phyloP scores from a whole-genome alignment of 2,888 invertebrate species.

The Chalcis sispes region DNA sequence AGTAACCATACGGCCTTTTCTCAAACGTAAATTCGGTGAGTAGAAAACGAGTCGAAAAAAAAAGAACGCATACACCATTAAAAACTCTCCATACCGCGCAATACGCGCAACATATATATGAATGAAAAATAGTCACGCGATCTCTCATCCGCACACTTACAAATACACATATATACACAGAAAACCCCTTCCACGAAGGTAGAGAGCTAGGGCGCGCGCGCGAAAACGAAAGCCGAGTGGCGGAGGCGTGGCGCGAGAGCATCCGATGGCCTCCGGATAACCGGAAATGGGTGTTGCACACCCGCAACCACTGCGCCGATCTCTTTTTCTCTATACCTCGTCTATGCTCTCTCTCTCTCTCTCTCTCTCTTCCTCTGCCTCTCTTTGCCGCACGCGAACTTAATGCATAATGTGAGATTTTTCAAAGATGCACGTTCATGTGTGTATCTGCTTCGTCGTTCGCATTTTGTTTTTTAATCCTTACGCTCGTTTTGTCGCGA shows the following conservation, averaged over 20 bases:
- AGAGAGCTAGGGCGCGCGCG: conserved; percentile 28
- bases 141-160: background rate
- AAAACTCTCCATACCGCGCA: no score
- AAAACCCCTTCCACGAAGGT: conserved; percentile 29
- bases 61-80: no score
- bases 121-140: conserved; percentile 26
- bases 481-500: background rate
- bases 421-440: background rate
- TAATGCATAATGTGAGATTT: background rate
- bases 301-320: conserved; percentile 68
- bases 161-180: background rate
- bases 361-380: background rate
- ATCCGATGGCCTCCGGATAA: conserved; percentile 62
- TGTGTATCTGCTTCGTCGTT: no score
- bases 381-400: background rate
- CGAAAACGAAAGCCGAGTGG: conserved; percentile 34
- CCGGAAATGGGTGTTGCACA: conserved; percentile 72
- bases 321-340: conserved; percentile 41
- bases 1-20: no score
- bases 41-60: conserved; percentile 44
- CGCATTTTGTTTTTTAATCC: background rate
- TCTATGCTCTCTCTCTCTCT: background rate
- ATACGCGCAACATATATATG: conserved; percentile 14
- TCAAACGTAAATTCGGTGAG: conserved; percentile 27
- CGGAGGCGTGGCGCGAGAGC: conserved; percentile 51